Base-by-base conservation (phyloP, 2,113 vertebrate species). In the Leucopternis melanops region DNA sequence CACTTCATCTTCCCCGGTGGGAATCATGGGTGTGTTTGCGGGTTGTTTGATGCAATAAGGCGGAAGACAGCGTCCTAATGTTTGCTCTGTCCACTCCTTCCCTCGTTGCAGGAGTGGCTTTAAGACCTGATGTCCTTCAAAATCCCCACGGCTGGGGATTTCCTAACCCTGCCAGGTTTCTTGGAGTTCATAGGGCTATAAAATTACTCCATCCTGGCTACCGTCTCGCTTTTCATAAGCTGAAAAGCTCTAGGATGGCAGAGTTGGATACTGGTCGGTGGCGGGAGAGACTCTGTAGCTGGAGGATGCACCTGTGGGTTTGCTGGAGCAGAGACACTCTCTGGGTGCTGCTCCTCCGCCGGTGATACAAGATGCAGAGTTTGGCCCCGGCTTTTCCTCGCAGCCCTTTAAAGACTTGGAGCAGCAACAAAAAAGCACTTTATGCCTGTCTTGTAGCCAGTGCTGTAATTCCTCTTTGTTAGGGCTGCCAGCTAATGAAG, bases 21-120 rank as follows among this genome's bases (percentile, higher is more conserved):
- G 45, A 71, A 52, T 47, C 6, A 15, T 7, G 15, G 20, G 13
- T 2, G 5, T 16, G 2, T 18, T 65, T 58, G 15, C 42, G 55
- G 40, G 19, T 36, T 9, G 3, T 50, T 70, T 38, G 55, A n/a
- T 11, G 25, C 3, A 29, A 10, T 16, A 38, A 49, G 32, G 32
- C 20, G 4, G 66, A 36, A 16, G 20, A 5, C 3, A 6, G 11
- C 0, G 2, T 36, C 44, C 34, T 16, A 25, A 29, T 8, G 5
- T 36, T 45, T n/a, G n/a, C 52, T 7, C 21, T 25, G 3, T 29
- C 61, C 1, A 6, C 66, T 26, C 67, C 57, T 45, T 22, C 34
- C 22, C 29, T 70, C 7, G 4, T 72, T 5, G 44, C 34, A 16
- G 29, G 34, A 16, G 31, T 4, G 5, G n/a, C 36, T 88, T 16